Conservation (phyloP, 2,113 vertebrate species). For the Anguilla japonica region DNA sequence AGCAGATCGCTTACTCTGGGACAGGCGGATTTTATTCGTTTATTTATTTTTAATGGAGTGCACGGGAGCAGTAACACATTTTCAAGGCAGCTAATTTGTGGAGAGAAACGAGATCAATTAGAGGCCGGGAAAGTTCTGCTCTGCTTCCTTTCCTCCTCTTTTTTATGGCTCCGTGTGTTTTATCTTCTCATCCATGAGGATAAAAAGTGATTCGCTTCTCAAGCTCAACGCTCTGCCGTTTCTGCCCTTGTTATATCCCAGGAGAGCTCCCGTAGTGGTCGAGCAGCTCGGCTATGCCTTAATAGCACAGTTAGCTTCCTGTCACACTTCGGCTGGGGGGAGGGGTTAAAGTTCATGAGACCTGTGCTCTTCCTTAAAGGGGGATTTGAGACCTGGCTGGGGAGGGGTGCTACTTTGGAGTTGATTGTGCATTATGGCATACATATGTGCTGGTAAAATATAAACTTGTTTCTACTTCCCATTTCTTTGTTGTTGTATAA, state of each 20-base stretch:
- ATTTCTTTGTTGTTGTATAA: too few relatives aligned
- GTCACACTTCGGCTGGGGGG: background rate
- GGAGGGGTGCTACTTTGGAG: background rate
- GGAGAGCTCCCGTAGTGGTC: background rate
- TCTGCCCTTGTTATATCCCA: background rate
- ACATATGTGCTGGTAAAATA: too few relatives aligned
- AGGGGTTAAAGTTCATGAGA: background rate
- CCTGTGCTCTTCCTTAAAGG: background rate
- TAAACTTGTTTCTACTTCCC: too few relatives aligned
- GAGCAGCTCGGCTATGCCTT: background rate
- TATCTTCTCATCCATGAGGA: background rate
- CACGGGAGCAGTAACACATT: background rate
- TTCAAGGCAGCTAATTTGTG: background rate
- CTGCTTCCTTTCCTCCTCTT: background rate
- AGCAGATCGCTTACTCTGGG: background rate
- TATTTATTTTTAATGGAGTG: background rate
- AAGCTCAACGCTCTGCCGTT: background rate
- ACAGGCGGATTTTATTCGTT: background rate
- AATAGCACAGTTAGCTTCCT: background rate
- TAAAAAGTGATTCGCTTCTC: background rate
- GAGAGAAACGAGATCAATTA: slow-evolving; percentile 4
- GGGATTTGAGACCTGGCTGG: background rate
- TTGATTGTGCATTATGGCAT: too few relatives aligned
- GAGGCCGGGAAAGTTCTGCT: background rate
- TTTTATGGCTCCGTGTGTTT: background rate